Evolutionary conservation across 1,140 invertebrate species (phyloP).

Genomic region (Harpegnathos saltator): DNA sequence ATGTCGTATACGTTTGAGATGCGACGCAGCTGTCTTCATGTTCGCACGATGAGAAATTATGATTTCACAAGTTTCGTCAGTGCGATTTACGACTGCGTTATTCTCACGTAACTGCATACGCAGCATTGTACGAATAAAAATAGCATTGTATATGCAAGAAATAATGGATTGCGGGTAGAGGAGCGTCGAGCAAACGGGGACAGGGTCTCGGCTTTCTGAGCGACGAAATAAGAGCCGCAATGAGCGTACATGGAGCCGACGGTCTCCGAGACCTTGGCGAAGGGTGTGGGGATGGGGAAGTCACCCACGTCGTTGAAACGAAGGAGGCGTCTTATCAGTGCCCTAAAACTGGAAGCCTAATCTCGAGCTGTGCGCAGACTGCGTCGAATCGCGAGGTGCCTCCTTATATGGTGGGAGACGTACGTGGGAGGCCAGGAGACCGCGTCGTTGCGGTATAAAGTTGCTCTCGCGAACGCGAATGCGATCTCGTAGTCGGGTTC

Average conservation of each 20-base stretch:
- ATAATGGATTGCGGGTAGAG: background rate
- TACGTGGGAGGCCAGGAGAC: slow-evolving; percentile 75
- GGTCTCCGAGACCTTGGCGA: slow-evolving; percentile 39
- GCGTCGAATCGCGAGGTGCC: slow-evolving; percentile 68
- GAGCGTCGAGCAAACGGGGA: slow-evolving; percentile 27
- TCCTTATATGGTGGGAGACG: slow-evolving; percentile 81
- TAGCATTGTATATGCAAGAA: background rate
- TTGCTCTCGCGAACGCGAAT: slow-evolving; percentile 65
- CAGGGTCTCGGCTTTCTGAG: slow-evolving; percentile 11
- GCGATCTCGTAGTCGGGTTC: background rate
- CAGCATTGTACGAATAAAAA: no score
- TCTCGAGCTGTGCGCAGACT: slow-evolving; percentile 48
- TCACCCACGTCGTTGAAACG: background rate
- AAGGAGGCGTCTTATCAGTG: slow-evolving; percentile 58
- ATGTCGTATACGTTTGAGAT: no score
- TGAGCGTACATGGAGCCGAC: slow-evolving; percentile 50
- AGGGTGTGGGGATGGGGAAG: background rate
- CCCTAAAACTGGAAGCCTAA: slow-evolving; percentile 37
- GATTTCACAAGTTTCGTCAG: no score
- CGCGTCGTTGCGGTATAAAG: slow-evolving; percentile 77
- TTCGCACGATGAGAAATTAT: no score
- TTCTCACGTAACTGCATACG: no score
- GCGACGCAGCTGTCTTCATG: no score
- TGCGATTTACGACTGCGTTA: no score
- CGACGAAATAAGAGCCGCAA: slow-evolving; percentile 62